Evolutionary conservation across 2,888 invertebrate species (phyloP).

Genomic region (Temnothorax ravouxi): DNA sequence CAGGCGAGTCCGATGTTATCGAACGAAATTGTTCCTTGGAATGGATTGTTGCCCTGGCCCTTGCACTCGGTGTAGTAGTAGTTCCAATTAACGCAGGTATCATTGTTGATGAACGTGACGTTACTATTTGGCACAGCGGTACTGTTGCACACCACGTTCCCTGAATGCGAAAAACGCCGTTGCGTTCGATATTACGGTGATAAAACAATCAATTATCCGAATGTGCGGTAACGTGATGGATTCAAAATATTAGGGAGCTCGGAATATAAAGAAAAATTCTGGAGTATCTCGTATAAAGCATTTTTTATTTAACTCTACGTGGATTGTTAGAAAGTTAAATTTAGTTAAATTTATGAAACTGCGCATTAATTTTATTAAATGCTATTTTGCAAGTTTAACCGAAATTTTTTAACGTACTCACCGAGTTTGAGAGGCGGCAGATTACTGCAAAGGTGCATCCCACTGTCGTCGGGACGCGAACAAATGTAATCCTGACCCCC

Average conservation of each 20-base stretch:
- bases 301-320: neutral
- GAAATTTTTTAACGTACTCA: conserved; percentile 71
- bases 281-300: neutral
- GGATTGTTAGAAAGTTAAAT: neutral
- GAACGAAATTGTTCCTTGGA: conserved; percentile 99
- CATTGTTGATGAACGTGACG: conserved; percentile 88
- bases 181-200: conserved; percentile 18
- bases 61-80: conserved; percentile 98
- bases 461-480: conserved; percentile 96
- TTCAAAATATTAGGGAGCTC: neutral
- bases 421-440: conserved; percentile 90
- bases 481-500: conserved; percentile 99
- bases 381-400: neutral
- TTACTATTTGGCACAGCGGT: conserved; percentile 90
- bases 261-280: neutral
- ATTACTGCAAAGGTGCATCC: conserved; percentile 96
- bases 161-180: conserved; percentile 87
- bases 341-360: neutral
- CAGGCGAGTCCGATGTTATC: conserved; percentile 99
- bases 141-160: conserved; percentile 92
- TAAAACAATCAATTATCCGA: neutral
- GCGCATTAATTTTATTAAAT: neutral
- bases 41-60: conserved; percentile 97
- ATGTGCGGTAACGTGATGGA: neutral
- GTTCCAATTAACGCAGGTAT: conserved; percentile 99